These are phyloP conservation scores for Anisognathus igniventris DNA, from an alignment of 2,797 vertebrate genomes.

Conservation along the genomic window DNA sequence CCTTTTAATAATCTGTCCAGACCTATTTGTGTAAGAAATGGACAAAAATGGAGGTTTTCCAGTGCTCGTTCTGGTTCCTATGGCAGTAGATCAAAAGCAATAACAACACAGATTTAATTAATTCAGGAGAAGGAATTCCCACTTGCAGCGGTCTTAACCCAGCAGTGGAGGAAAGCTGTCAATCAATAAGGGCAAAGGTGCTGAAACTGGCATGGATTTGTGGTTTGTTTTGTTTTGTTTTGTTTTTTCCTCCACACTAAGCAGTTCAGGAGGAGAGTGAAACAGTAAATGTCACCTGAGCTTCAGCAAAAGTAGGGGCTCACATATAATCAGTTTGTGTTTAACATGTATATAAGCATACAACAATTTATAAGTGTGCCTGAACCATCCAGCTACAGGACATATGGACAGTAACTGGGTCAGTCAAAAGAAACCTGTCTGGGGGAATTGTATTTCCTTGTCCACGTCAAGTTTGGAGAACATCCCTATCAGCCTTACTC, in stretches of 20 bases:
- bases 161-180: slow-evolving; percentile 23
- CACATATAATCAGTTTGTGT: neutral
- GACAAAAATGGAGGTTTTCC: slow-evolving; percentile 23
- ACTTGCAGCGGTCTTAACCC: slow-evolving; percentile 22
- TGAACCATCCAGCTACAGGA: neutral
- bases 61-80: slow-evolving; percentile 24
- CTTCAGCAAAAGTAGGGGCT: neutral
- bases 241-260: neutral
- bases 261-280: neutral
- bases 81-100: slow-evolving; percentile 56
- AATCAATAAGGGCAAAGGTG: slow-evolving; percentile 19
- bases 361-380: neutral
- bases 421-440: neutral
- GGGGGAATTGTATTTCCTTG: neutral
- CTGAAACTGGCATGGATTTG: neutral
- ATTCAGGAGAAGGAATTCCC: slow-evolving; percentile 59
- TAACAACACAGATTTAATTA: slow-evolving; percentile 52
- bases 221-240: neutral
- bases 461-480: neutral
- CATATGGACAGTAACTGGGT: neutral
- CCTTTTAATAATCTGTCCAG: slow-evolving; percentile 26
- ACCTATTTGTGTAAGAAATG: slow-evolving; percentile 26
- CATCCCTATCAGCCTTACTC: neutral
- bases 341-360: neutral
- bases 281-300: neutral